phyloP scores from a whole-genome alignment of 2,113 vertebrate species.

The Pogona vitticeps region DNA sequence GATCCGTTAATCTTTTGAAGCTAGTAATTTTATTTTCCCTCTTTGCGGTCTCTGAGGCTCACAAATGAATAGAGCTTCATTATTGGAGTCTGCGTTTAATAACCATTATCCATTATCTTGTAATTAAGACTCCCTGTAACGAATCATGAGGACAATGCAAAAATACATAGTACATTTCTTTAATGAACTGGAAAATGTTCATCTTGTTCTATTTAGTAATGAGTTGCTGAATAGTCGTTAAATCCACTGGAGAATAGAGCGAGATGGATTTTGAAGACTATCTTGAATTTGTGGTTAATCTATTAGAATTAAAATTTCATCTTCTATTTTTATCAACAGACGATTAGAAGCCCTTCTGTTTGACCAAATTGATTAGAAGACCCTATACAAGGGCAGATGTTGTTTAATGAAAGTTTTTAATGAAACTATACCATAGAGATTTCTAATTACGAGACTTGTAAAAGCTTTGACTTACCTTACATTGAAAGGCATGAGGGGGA shows the following conservation, averaged over 20 bases:
- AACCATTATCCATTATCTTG: constrained; percentile 99
- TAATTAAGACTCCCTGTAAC: constrained; percentile 99
- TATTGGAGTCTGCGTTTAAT: constrained; percentile 96
- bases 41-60: constrained; percentile 85
- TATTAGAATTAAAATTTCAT: constrained; percentile 96
- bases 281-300: constrained; percentile 94
- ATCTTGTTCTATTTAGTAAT: constrained; percentile 96
- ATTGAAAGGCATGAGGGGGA: constrained; percentile 32
- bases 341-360: constrained; percentile 95
- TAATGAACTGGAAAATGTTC: constrained; percentile 99
- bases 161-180: constrained; percentile 97
- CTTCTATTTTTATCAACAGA: constrained; percentile 99
- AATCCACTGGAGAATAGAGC: constrained; percentile 86
- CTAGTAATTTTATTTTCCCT: constrained; percentile 93
- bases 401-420: constrained; percentile 88
- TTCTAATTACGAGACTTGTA: constrained; percentile 81
- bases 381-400: constrained; percentile 86
- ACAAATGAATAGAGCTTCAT: constrained; percentile 98
- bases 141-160: constrained; percentile 96
- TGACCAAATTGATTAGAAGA: constrained; percentile 87
- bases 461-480: constrained; percentile 82
- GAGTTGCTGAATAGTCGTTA: constrained; percentile 94
- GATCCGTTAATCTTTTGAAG: constrained; percentile 98
- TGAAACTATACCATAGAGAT: constrained; percentile 83
- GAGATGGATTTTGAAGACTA: constrained; percentile 85